Conservation (phyloP, 2,888 invertebrate genomes). For the Macaria liturata region DNA sequence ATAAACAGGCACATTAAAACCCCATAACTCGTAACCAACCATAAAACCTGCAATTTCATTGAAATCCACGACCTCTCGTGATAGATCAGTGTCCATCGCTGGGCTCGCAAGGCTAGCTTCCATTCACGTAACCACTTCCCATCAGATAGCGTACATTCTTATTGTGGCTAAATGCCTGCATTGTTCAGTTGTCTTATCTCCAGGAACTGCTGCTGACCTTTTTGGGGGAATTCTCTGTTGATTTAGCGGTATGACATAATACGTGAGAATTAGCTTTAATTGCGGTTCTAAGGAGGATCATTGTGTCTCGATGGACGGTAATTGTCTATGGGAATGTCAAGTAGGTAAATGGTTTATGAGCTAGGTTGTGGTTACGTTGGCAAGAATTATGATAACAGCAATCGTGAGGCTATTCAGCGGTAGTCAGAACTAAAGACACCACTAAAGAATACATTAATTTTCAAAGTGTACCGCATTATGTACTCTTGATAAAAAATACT, state of each 20-base stretch:
- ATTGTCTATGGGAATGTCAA: constrained; percentile 19
- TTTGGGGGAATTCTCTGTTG: constrained; percentile 23
- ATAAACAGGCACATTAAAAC: background rate
- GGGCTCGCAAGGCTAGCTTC: constrained; percentile 39
- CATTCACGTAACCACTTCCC: constrained; percentile 40
- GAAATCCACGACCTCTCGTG: constrained; percentile 18
- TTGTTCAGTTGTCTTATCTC: constrained; percentile 18
- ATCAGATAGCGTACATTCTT: constrained; percentile 38
- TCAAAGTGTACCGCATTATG: too few relatives aligned
- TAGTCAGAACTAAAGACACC: too few relatives aligned
- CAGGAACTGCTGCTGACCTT: constrained; percentile 22
- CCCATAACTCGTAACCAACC: background rate
- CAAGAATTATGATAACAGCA: too few relatives aligned
- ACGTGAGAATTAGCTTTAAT: constrained; percentile 28
- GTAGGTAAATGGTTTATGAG: background rate
- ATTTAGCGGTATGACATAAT: constrained; percentile 30
- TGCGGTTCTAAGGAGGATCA: constrained; percentile 8
- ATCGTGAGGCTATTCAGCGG: too few relatives aligned
- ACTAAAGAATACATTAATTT: too few relatives aligned
- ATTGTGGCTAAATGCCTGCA: constrained; percentile 20
- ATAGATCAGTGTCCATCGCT: constrained; percentile 33
- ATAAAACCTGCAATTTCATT: constrained; percentile 19
- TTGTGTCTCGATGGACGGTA: constrained; percentile 1
- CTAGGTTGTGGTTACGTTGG: too few relatives aligned
- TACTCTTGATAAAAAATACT: too few relatives aligned